Evolutionary conservation across 2,888 invertebrate species (phyloP).

Genomic region (Masnerella sp.): DNA sequence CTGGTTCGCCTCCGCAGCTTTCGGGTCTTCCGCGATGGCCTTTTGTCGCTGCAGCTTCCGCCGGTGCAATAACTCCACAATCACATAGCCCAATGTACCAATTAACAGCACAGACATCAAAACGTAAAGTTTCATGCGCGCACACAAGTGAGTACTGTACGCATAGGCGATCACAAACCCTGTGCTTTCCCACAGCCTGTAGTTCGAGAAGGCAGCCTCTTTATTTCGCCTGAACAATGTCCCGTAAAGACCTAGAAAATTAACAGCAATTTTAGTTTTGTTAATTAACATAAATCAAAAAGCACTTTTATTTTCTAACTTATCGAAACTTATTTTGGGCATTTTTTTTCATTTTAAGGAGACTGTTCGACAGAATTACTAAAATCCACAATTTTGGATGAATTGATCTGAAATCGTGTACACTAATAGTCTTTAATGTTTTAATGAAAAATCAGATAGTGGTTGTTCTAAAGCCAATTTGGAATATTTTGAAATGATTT

Average conservation of each 20-base stretch:
- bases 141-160: slow-evolving; percentile 91
- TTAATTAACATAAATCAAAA: no score
- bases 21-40: slow-evolving; percentile 84
- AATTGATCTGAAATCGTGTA: no score
- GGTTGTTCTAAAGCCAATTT: no score
- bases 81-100: slow-evolving; percentile 87
- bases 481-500: no score
- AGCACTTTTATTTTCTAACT: no score
- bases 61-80: slow-evolving; percentile 90
- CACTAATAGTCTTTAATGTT: no score
- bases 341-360: no score
- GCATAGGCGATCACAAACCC: slow-evolving; percentile 95
- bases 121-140: slow-evolving; percentile 91
- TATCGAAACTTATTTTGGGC: no score
- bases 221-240: slow-evolving; percentile 92
- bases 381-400: no score
- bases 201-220: slow-evolving; percentile 95
- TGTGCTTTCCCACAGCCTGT: slow-evolving; percentile 92
- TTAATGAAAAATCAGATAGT: no score
- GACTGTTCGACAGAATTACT: no score
- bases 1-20: slow-evolving; percentile 81
- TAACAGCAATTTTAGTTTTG: no score
- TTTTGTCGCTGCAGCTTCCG: slow-evolving; percentile 87
- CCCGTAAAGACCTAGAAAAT: slow-evolving; percentile 86
- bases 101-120: slow-evolving; percentile 86